Evolutionary conservation across 2,113 vertebrate genomes (phyloP).

Genomic region (Gracilinanus agilis): DNA sequence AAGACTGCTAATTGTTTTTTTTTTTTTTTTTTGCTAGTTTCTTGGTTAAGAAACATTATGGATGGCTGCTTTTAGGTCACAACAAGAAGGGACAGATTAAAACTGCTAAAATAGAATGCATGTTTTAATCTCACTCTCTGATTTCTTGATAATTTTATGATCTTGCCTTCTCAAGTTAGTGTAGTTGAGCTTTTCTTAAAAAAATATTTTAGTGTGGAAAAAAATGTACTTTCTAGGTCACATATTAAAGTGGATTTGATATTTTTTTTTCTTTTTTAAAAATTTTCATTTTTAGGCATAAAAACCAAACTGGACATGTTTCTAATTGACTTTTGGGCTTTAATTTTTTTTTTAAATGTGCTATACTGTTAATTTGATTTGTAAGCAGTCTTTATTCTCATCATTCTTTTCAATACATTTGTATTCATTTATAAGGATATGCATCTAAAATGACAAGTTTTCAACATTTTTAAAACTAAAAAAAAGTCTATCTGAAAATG

Average conservation of each 20-base stretch:
- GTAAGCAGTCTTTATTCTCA: constrained; percentile 85
- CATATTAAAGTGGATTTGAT: constrained; percentile 74
- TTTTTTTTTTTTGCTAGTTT: constrained; percentile 63
- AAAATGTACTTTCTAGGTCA: constrained; percentile 66
- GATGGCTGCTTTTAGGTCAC: constrained; percentile 55
- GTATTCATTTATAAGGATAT: constrained; percentile 90
- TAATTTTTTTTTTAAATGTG: constrained; percentile 79
- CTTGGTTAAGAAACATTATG: constrained; percentile 67
- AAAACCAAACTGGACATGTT: constrained; percentile 76
- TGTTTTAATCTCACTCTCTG: not conserved
- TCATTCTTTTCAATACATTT: constrained; percentile 85
- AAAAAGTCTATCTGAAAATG: no score
- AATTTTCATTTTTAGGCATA: constrained; percentile 78
- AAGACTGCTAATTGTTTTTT: constrained; percentile 53
- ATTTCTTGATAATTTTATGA: constrained; percentile 24
- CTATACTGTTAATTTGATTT: constrained; percentile 87
- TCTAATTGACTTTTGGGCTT: constrained; percentile 84
- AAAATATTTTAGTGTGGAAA: constrained; percentile 74
- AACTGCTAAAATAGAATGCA: constrained; percentile 35
- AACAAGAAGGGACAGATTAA: constrained; percentile 49
- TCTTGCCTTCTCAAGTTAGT: constrained; percentile 73
- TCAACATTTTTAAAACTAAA: constrained; percentile 85
- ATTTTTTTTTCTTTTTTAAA: not conserved
- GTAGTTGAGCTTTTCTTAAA: constrained; percentile 52
- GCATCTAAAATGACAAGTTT: constrained; percentile 88